These are phyloP conservation scores for Cnemophilus loriae DNA, from an alignment of 2,113 vertebrate genomes.

Conservation along the genomic window DNA sequence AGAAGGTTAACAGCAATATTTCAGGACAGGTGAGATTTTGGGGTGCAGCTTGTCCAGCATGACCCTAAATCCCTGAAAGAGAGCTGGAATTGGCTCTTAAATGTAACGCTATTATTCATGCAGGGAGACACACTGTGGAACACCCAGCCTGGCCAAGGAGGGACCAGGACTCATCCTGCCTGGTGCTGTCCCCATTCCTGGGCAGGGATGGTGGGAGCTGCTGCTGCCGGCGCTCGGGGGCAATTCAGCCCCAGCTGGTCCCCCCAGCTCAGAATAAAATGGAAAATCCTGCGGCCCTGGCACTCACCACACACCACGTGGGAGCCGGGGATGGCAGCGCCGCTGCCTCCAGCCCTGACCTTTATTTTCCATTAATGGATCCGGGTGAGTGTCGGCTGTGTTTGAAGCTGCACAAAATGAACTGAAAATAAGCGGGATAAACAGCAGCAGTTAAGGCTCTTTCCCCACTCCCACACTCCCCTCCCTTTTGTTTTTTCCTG, in stretches of 20 bases:
- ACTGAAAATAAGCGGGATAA: slow-evolving; percentile 57
- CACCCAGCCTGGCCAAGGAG: background rate
- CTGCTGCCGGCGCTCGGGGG: rapidly evolving
- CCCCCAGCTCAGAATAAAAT: slow-evolving; percentile 21
- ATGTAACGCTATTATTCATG: rapidly evolving
- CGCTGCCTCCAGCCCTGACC: slow-evolving; percentile 55
- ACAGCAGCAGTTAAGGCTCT: slow-evolving; percentile 49
- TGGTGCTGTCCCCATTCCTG: background rate
- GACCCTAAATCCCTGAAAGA: background rate
- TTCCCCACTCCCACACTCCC: background rate
- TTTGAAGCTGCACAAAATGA: slow-evolving; percentile 65
- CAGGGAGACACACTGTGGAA: background rate
- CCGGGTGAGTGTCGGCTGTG: background rate
- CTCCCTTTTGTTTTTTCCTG: background rate
- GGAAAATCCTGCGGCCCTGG: background rate
- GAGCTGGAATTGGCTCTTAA: background rate
- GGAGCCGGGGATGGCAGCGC: background rate
- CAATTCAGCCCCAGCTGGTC: background rate
- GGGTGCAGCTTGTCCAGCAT: rapidly evolving
- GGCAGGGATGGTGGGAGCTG: background rate
- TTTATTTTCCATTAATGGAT: slow-evolving; percentile 70
- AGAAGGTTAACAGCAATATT: background rate
- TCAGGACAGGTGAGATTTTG: background rate
- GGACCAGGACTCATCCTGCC: background rate
- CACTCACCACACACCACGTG: background rate